Percentiles rank a stretch among this genome's conserved stretches.
Evolutionary conservation across 2,888 invertebrate genomes (phyloP).

Genomic region (Carpatolechia fugitivella): DNA sequence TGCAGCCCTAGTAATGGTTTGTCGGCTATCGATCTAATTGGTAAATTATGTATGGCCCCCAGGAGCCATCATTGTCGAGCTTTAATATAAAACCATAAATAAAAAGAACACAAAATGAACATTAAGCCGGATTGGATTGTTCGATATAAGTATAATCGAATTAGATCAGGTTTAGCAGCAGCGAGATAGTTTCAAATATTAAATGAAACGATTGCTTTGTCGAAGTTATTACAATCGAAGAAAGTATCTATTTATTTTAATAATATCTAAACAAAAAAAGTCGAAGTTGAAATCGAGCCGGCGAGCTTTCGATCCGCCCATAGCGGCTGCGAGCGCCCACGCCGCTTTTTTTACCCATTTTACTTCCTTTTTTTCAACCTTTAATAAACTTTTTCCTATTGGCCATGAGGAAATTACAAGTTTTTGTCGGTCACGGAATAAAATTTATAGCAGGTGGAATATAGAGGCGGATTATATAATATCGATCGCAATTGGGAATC

Average conservation of each 20-base stretch:
- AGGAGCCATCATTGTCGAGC: constrained; percentile 19
- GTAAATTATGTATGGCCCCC: constrained; percentile 55
- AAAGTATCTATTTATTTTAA: constrained; percentile 13
- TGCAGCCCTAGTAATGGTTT: constrained; percentile 52
- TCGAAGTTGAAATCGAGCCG: constrained; percentile 54
- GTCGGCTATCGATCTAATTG: constrained; percentile 66
- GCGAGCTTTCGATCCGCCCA: constrained; percentile 62
- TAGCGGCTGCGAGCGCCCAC: constrained; percentile 49
- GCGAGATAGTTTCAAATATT: background rate
- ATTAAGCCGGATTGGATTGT: constrained; percentile 1
- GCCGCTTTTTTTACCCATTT: constrained; percentile 41
- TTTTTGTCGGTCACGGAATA: constrained; percentile 55
- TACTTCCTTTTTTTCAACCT: constrained; percentile 43
- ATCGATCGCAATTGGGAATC: constrained; percentile 51
- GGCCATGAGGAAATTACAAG: constrained; percentile 65
- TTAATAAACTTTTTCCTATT: constrained; percentile 76
- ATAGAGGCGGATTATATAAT: constrained; percentile 40
- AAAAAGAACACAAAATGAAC: background rate
- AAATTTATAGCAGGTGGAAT: constrained; percentile 74
- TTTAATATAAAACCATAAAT: background rate
- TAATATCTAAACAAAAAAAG: constrained; percentile 56
- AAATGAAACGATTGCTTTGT: background rate
- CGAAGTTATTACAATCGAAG: constrained; percentile 7
- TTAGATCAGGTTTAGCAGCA: background rate
- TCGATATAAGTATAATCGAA: background rate